Evolutionary conservation across 2,888 invertebrate species (phyloP).

Genomic region (Drosophila suboccidentalis): DNA sequence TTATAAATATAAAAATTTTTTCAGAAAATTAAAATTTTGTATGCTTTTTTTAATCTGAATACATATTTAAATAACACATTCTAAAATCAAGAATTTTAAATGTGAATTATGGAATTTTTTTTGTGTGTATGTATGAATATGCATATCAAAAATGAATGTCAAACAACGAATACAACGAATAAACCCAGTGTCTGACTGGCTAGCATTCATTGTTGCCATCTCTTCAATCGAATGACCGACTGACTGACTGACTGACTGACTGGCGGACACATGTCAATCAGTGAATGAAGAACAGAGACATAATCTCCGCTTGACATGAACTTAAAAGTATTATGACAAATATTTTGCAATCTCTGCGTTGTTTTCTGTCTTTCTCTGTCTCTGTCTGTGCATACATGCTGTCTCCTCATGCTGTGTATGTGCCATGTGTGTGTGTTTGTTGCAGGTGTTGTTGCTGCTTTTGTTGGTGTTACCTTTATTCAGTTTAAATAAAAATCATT

Average conservation of each 20-base stretch:
- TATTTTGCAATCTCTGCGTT: slow-evolving; percentile 72
- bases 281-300: slow-evolving; percentile 51
- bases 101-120: too few relatives aligned
- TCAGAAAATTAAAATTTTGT: too few relatives aligned
- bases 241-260: slow-evolving; percentile 14
- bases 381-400: slow-evolving; percentile 18
- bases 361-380: not conserved
- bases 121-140: not conserved
- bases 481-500: slow-evolving; percentile 73
- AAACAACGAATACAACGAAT: slow-evolving; percentile 45
- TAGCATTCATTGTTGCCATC: slow-evolving; percentile 11
- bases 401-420: not conserved
- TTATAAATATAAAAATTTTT: too few relatives aligned
- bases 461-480: slow-evolving; percentile 34
- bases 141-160: slow-evolving; percentile 45
- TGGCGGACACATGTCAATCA: slow-evolving; percentile 78
- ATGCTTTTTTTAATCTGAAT: too few relatives aligned
- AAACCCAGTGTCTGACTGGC: slow-evolving; percentile 35
- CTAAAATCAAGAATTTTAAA: too few relatives aligned
- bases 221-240: slow-evolving; percentile 5
- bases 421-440: slow-evolving; percentile 3
- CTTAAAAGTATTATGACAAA: slow-evolving; percentile 82
- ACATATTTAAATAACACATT: too few relatives aligned
- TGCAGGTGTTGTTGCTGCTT: slow-evolving; percentile 20
- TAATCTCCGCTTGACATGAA: slow-evolving; percentile 80